A percentile compares a stretch with the other conserved stretches of the same genome.
Conservation (phyloP, 2,797 vertebrate genomes). For the Pseudotriccus pelzelni region DNA sequence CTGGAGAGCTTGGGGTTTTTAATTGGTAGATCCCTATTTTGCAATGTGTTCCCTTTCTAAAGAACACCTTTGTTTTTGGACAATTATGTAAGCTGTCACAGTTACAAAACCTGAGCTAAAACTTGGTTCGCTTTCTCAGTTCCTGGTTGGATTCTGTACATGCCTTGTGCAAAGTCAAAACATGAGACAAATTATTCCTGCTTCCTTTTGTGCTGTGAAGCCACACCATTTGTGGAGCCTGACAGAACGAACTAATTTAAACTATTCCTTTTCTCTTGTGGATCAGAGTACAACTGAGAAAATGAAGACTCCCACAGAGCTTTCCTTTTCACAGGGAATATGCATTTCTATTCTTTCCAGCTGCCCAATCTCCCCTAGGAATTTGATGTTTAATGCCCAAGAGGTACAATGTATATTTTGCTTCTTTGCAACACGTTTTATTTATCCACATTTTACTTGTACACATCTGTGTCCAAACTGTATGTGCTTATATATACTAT, state of each 20-base stretch:
- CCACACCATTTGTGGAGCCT: conserved; percentile 3
- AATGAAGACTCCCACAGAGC: conserved; percentile 28
- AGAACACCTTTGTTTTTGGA: neutral
- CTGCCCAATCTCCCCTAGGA: neutral
- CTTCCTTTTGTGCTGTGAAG: conserved; percentile 34
- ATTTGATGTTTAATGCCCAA: neutral
- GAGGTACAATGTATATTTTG: neutral
- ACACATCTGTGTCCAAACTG: neutral
- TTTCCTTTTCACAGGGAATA: conserved; percentile 23
- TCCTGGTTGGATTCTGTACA: neutral
- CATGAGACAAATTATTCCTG: conserved; percentile 39
- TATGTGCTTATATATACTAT: neutral
- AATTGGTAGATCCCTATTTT: neutral
- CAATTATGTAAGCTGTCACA: conserved; percentile 14
- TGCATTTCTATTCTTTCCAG: neutral
- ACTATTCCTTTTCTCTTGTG: conserved; percentile 26
- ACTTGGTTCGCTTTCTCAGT: neutral
- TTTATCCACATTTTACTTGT: neutral
- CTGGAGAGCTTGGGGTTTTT: neutral
- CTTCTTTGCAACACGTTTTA: neutral
- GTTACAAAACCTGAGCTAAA: conserved; percentile 4
- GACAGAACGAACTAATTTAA: conserved; percentile 21
- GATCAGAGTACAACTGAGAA: conserved; percentile 43
- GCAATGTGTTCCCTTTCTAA: neutral
- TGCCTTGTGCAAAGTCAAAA: conserved; percentile 38